Base-by-base conservation (phyloP, 2,113 vertebrate genomes). In the Festucalex cinctus region DNA sequence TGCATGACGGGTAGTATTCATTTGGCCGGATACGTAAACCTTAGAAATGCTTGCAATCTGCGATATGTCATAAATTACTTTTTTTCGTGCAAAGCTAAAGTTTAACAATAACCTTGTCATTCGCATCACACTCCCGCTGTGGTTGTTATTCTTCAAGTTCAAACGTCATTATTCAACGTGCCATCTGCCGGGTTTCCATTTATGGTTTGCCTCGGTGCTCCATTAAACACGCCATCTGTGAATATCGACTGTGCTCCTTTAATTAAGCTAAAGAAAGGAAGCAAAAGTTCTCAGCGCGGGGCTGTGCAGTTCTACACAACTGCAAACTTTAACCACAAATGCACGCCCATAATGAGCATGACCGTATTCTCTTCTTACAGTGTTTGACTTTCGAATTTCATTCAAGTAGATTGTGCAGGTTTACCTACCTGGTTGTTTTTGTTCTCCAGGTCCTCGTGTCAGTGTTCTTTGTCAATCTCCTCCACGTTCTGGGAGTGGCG, bases 401-500 rank as follows among this genome's bases (percentile, higher is more conserved):
- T 6, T 24, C 24, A 8, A n/a, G 16, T 39, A 60, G 35, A 46
- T 35, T 39, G 54, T 28, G 54, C 16, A 28, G 28, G 28, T 7
- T 1, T 28, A 28, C 20, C n/a, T 41, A 37, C 9, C 14, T 17
- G 17, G 9, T 26, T 54, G 14, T 16, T 36, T 61, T n/a, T 74
- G 14, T 65, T 60, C 60, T 39, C 32, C 78, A 93, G 92, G 88
- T 90, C 28, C 68, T 92, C 68, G 49, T 92, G 22, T 89, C 84
- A 24, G 62, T 92, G 32, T 70, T 88, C n/a, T 62, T 80, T 39
- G 26, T 92, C 65, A 80, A 88, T 22, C 79, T 86, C 48, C 79
- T 93, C 48, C 83, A 87, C 9, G 26, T 71, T 41, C 53, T 89
- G 57, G 61, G 64, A 9, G 49, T 88, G 63, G 69, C 90, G 44